Percentiles rank a stretch among this genome's conserved stretches.
These are phyloP conservation scores for Margaritifera margaritifera DNA, from an alignment of 2,888 invertebrate genomes.

Conservation along the genomic window DNA sequence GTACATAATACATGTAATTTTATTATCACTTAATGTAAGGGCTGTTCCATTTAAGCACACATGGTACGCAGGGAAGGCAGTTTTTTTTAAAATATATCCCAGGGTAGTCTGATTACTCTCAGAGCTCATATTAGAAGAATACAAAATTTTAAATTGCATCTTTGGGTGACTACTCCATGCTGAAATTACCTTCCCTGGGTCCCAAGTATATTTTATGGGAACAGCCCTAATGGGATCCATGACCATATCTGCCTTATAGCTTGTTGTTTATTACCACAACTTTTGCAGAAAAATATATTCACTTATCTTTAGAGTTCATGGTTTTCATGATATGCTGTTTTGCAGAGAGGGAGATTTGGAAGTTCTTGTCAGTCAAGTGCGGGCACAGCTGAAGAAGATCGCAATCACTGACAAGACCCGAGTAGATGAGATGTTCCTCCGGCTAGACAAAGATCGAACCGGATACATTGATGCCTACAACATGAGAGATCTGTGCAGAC, in stretches of 20 bases:
- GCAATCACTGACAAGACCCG: conserved; percentile 71
- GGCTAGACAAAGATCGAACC: conserved; percentile 67
- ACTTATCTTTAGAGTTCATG: not conserved
- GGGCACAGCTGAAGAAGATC: conserved; percentile 71
- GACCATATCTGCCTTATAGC: not conserved
- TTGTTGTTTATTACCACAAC: not conserved
- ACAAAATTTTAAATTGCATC: no score
- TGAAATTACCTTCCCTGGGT: no score
- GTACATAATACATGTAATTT: no score
- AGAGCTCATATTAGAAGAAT: no score
- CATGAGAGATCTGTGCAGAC: conserved; percentile 67
- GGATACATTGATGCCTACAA: conserved; percentile 69
- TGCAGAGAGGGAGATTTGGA: conserved; percentile 65
- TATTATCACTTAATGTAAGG: no score
- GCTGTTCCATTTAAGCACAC: no score
- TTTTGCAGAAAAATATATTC: not conserved
- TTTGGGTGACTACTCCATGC: no score
- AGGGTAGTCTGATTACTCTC: no score
- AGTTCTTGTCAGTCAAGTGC: conserved; percentile 65
- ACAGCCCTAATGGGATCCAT: no score
- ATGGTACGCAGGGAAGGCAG: no score
- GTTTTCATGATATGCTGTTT: not conserved
- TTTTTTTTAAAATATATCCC: no score
- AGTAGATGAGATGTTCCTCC: conserved; percentile 71
- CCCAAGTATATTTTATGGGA: no score